A percentile compares a stretch with the other conserved stretches of the same genome.
phyloP scores from a whole-genome alignment of 2,797 vertebrate genomes.

The Myotis pilosus region DNA sequence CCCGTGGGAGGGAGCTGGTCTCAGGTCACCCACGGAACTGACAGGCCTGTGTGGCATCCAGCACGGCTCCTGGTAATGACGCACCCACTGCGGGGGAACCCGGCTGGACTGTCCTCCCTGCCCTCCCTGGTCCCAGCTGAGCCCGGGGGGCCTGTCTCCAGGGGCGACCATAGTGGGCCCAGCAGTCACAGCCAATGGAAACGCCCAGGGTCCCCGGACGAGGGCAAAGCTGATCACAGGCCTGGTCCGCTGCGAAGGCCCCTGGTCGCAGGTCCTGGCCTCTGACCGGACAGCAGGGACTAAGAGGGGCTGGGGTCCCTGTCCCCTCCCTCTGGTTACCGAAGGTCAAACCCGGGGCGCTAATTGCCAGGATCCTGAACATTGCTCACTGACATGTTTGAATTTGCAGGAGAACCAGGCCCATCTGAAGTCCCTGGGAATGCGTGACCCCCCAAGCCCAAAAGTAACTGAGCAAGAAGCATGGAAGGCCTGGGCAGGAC shows the following conservation, averaged over 20 bases:
- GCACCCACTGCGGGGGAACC: neutral
- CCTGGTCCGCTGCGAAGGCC: neutral
- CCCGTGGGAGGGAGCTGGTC: neutral
- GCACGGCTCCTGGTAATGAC: neutral
- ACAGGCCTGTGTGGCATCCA: neutral
- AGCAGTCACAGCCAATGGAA: neutral
- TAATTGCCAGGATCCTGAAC: too few species aligned
- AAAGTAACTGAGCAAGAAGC: too few species aligned
- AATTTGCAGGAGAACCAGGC: neutral
- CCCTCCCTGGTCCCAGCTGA: neutral
- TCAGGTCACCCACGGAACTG: rapidly evolving
- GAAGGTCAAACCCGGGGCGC: neutral
- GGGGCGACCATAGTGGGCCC: neutral
- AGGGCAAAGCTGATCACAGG: neutral
- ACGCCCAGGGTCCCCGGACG: rapidly evolving
- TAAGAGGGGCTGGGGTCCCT: neutral
- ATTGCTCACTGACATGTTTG: neutral
- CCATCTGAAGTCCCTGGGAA: neutral
- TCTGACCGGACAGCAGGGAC: neutral
- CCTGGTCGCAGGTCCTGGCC: neutral
- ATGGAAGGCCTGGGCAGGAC: too few species aligned
- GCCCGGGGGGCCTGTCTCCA: neutral
- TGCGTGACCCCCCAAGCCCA: neutral
- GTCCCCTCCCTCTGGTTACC: neutral
- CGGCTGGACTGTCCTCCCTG: neutral